Conservation (phyloP, 2,888 invertebrate genomes). For the Liodrosophila aerea region DNA sequence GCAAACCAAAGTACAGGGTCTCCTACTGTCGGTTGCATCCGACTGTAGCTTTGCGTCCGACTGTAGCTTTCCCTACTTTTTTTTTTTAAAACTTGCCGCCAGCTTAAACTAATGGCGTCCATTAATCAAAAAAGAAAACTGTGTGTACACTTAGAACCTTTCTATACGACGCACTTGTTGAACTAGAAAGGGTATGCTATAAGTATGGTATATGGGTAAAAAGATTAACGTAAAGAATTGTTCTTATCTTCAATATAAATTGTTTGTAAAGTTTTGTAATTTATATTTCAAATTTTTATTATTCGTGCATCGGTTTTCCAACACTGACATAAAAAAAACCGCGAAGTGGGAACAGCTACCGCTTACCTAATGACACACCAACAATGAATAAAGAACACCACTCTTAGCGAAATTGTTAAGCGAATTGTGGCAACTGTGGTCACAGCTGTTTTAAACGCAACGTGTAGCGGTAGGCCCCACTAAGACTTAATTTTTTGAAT, state of each 20-base stretch:
- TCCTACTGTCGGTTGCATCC: too few species aligned
- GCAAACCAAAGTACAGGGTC: too few species aligned
- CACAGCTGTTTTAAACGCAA: constrained; percentile 56
- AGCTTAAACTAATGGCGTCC: constrained; percentile 47
- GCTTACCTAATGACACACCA: too few species aligned
- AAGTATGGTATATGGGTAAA: too few species aligned
- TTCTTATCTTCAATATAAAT: too few species aligned
- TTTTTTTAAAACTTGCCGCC: constrained; percentile 27
- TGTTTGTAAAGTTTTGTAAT: too few species aligned
- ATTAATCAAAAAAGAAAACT: constrained; percentile 44
- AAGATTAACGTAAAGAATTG: too few species aligned
- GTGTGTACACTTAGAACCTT: constrained; percentile 35
- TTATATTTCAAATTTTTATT: too few species aligned
- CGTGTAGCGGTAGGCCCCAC: constrained; percentile 53
- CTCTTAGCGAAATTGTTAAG: too few species aligned
- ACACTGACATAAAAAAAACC: constrained; percentile 2
- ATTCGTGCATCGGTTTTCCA: constrained; percentile 16
- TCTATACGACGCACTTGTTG: constrained; percentile 10
- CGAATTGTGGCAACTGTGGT: constrained; percentile 24
- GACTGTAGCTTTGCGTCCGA: too few species aligned
- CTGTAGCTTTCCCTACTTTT: too few species aligned
- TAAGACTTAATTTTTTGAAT: constrained; percentile 33
- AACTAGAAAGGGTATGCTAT: constrained; percentile 1
- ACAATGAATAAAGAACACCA: constrained; percentile 2
- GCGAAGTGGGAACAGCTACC: constrained; percentile 17